These are phyloP conservation scores for Catalaphyllia jardinei DNA, from an alignment of 64 coral and sea anemone species.

Conservation along the genomic window DNA sequence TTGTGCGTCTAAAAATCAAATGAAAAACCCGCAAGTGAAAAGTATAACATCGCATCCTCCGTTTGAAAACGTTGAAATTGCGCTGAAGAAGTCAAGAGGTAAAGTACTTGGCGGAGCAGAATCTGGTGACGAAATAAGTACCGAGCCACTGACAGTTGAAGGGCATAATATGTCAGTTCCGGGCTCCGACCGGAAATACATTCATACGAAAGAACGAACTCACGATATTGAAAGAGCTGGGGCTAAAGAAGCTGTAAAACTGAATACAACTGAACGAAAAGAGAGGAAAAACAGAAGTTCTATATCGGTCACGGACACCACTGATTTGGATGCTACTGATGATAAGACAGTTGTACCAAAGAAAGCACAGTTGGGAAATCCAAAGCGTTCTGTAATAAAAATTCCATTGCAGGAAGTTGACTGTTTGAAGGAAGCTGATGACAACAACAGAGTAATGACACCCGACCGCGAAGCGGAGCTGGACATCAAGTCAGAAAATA, in stretches of 20 bases:
- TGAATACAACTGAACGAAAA: background rate
- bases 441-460: background rate
- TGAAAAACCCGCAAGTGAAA: background rate
- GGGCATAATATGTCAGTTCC: background rate
- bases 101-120: constrained; percentile 30
- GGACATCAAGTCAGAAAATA: background rate
- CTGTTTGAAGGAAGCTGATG: background rate
- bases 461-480: too few relatives aligned
- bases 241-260: background rate
- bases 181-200: too few relatives aligned
- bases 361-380: background rate
- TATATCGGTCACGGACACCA: too few relatives aligned
- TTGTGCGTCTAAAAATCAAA: background rate
- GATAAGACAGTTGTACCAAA: background rate
- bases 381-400: constrained; percentile 9
- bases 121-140: background rate
- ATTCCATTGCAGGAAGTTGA: constrained; percentile 27
- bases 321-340: background rate
- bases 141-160: background rate
- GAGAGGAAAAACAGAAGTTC: background rate
- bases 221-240: background rate
- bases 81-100: constrained; percentile 8
- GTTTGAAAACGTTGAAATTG: background rate
- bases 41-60: background rate
- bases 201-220: background rate